phyloP scores from a whole-genome alignment of 2,797 vertebrate species.

The Chaetodon trifasciatus region DNA sequence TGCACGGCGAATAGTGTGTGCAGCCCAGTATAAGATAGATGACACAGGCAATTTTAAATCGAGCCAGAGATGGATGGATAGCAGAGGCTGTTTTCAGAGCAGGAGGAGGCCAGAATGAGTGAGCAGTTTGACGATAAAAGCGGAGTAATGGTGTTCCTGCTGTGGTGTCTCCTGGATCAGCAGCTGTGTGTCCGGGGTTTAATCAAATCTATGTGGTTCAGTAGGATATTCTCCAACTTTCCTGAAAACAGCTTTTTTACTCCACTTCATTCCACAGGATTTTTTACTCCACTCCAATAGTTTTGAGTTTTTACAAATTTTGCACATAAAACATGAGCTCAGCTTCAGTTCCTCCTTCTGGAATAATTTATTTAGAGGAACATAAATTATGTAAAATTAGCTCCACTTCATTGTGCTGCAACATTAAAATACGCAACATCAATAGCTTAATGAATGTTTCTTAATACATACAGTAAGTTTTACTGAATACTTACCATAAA shows the following conservation, averaged over 20 bases:
- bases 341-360: too few species aligned
- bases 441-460: too few species aligned
- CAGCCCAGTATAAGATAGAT: conserved; percentile 54
- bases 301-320: too few species aligned
- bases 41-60: conserved; percentile 69
- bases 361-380: too few species aligned
- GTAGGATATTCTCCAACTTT: conserved; percentile 28
- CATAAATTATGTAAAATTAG: background rate
- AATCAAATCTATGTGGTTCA: conserved; percentile 58
- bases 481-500: background rate
- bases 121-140: conserved; percentile 71
- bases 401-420: too few species aligned
- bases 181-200: conserved; percentile 48
- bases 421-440: background rate
- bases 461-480: background rate
- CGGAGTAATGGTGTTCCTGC: conserved; percentile 68
- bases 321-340: too few species aligned
- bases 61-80: conserved; percentile 63
- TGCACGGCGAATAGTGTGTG: conserved; percentile 17
- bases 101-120: conserved; percentile 34
- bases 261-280: too few species aligned
- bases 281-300: background rate
- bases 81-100: conserved; percentile 49
- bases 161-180: conserved; percentile 48
- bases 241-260: background rate